phyloP scores from a whole-genome alignment of 2,797 vertebrate genomes.

The Anguilla pacifica region DNA sequence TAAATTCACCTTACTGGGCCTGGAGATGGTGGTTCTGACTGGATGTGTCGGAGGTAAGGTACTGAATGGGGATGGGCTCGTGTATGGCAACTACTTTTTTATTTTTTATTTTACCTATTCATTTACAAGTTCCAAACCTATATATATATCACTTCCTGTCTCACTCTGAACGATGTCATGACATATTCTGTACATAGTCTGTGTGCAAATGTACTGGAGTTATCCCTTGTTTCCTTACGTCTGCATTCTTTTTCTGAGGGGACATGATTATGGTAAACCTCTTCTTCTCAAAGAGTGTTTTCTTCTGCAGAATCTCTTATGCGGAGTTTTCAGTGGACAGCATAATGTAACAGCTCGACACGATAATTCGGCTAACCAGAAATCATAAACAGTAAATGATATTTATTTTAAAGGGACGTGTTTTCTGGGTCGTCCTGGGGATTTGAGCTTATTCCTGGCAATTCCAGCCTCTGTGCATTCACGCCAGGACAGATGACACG shows the following conservation, averaged over 20 bases:
- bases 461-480: neutral
- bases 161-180: too few relatives aligned
- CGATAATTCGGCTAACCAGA: neutral
- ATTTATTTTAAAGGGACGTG: neutral
- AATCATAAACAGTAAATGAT: neutral
- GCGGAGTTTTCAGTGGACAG: neutral
- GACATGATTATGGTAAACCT: neutral
- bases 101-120: too few relatives aligned
- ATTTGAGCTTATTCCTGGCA: slow-evolving; percentile 14
- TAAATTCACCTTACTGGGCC: too few relatives aligned
- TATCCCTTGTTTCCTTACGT: too few relatives aligned
- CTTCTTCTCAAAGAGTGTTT: neutral
- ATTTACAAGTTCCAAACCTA: too few relatives aligned
- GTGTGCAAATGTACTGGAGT: too few relatives aligned
- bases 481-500: slow-evolving; percentile 4
- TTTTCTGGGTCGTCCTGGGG: neutral
- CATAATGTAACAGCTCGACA: neutral
- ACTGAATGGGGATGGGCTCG: too few relatives aligned
- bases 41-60: too few relatives aligned
- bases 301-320: neutral
- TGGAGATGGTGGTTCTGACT: too few relatives aligned
- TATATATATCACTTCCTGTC: too few relatives aligned
- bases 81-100: too few relatives aligned
- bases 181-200: too few relatives aligned
- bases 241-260: neutral